These are phyloP conservation scores for Eupleurogrammus muticus DNA, from an alignment of 2,797 vertebrate genomes.

Conservation along the genomic window DNA sequence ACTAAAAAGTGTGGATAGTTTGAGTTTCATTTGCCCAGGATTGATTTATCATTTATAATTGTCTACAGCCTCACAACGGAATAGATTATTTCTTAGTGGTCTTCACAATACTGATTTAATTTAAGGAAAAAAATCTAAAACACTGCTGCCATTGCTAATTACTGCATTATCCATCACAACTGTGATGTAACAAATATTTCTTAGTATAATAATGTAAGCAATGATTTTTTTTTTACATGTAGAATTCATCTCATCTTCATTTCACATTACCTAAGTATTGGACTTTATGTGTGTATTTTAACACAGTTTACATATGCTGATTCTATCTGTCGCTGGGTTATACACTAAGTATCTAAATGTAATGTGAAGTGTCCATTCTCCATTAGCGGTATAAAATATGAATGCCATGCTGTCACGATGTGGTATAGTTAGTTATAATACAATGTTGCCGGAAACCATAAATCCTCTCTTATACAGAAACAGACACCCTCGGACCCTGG, in stretches of 20 bases:
- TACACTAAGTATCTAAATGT: not conserved
- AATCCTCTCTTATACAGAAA: slow-evolving; percentile 3
- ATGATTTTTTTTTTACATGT: not conserved
- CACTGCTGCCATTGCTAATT: not conserved
- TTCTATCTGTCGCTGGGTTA: not conserved
- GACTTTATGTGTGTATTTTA: not conserved
- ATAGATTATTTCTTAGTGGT: no score
- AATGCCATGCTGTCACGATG: no score
- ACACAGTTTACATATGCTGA: not conserved
- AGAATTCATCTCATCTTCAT: not conserved
- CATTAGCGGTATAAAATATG: not conserved
- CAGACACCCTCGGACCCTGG: not conserved
- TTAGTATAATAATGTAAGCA: not conserved
- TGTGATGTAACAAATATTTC: not conserved
- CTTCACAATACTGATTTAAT: not conserved
- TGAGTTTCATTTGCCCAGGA: no score
- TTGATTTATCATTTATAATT: no score
- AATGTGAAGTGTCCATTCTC: not conserved
- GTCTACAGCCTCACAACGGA: no score
- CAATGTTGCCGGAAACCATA: not conserved
- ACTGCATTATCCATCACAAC: not conserved
- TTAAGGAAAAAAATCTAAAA: not conserved
- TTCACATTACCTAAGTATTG: not conserved
- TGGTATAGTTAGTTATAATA: not conserved
- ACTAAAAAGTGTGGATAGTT: not conserved